phyloP scores from a whole-genome alignment of 2,797 vertebrate genomes.

The Miichthys miiuy region DNA sequence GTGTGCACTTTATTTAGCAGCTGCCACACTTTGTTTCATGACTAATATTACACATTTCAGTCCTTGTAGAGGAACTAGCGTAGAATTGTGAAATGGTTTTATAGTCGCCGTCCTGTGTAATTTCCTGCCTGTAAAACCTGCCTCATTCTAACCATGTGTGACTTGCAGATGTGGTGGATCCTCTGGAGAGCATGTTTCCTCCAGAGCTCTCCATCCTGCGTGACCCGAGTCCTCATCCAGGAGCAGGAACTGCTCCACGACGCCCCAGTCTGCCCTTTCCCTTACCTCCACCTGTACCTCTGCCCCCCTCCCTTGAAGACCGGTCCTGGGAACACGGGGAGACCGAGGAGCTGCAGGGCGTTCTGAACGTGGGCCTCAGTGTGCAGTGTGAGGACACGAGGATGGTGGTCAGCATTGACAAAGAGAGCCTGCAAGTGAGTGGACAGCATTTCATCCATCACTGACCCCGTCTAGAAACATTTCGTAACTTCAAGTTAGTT shows the following conservation, averaged over 20 bases:
- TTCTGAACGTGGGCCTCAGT: slow-evolving; percentile 82
- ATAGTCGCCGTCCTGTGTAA: slow-evolving; percentile 5
- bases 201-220: slow-evolving; percentile 88
- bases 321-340: slow-evolving; percentile 71
- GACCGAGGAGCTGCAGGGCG: slow-evolving; percentile 86
- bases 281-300: slow-evolving; percentile 67
- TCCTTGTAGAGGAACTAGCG: slow-evolving; percentile 17
- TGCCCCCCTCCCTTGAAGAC: slow-evolving; percentile 33
- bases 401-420: slow-evolving; percentile 92
- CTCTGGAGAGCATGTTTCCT: slow-evolving; percentile 79
- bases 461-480: background rate
- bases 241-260: slow-evolving; percentile 54
- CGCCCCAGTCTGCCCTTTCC: slow-evolving; percentile 80
- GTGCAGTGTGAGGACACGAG: slow-evolving; percentile 91
- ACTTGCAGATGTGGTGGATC: slow-evolving; percentile 76
- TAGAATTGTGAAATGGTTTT: slow-evolving; percentile 45
- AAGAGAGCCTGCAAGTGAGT: slow-evolving; percentile 91
- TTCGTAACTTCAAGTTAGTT: too few species aligned
- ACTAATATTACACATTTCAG: slow-evolving; percentile 17
- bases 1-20: background rate
- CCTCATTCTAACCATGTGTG: slow-evolving; percentile 38
- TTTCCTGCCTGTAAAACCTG: slow-evolving; percentile 47
- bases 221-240: slow-evolving; percentile 72
- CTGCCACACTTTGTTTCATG: background rate
- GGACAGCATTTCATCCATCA: background rate